phyloP scores from a whole-genome alignment of 2,113 vertebrate species.

The Pithys albifrons region DNA sequence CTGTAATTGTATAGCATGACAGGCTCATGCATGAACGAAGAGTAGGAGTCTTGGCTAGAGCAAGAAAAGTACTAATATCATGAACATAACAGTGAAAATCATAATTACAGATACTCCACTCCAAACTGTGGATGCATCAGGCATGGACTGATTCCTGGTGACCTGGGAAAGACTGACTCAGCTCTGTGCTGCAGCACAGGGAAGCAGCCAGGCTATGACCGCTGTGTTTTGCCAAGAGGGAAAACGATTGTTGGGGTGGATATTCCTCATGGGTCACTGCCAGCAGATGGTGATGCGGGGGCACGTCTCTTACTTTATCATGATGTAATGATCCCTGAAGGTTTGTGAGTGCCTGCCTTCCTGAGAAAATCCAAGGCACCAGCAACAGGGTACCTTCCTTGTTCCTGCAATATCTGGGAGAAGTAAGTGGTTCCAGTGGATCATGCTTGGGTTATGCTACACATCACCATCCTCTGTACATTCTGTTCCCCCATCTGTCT shows the following conservation, averaged over 20 bases:
- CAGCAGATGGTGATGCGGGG: neutral
- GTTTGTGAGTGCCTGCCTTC: neutral
- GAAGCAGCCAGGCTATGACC: neutral
- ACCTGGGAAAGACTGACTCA: neutral
- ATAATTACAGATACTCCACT: slow-evolving; percentile 40
- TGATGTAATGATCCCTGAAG: neutral
- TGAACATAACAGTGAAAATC: slow-evolving; percentile 31
- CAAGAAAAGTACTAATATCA: slow-evolving; percentile 62
- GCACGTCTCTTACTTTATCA: neutral
- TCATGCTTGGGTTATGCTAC: accelerated
- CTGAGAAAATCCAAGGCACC: neutral
- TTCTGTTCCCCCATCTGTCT: neutral
- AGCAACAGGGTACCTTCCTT: neutral
- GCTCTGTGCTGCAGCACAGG: neutral
- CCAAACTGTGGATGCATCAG: neutral
- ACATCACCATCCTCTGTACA: accelerated
- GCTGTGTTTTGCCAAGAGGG: neutral
- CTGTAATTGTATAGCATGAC: slow-evolving; percentile 62
- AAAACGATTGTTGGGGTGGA: neutral
- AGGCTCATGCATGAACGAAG: slow-evolving; percentile 41
- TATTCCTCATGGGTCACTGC: neutral
- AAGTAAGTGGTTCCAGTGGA: neutral
- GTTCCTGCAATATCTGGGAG: neutral
- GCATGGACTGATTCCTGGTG: neutral
- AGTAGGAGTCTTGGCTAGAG: slow-evolving; percentile 53